Conservation (phyloP, 1,140 invertebrate genomes). For the Drosophila kanapiae region DNA sequence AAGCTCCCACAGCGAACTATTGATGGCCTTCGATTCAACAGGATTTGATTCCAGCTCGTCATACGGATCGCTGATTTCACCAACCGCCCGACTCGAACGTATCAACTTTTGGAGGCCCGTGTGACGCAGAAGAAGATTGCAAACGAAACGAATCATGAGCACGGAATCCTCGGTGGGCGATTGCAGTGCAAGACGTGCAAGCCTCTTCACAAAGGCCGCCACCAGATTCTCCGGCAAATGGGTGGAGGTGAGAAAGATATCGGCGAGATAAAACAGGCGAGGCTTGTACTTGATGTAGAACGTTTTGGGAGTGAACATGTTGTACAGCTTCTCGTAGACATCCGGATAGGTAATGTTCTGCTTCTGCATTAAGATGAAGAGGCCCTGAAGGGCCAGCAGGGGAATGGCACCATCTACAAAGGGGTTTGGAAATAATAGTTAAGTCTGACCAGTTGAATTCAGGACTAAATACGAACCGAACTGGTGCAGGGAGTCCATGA, state of each 20-base stretch:
- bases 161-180: constrained; percentile 93
- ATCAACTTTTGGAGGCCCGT: constrained; percentile 92
- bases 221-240: constrained; percentile 96
- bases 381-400: constrained; percentile 96
- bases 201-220: constrained; percentile 96
- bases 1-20: constrained; percentile 97
- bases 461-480: constrained; percentile 86
- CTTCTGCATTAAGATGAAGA: constrained; percentile 95
- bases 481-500: constrained; percentile 94
- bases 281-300: constrained; percentile 96
- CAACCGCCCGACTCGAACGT: constrained; percentile 87
- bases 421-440: neutral
- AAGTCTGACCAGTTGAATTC: neutral
- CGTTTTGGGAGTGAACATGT: constrained; percentile 95
- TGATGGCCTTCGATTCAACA: constrained; percentile 90
- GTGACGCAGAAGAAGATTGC: constrained; percentile 95
- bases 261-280: constrained; percentile 93
- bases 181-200: constrained; percentile 92
- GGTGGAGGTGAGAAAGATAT: constrained; percentile 96
- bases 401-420: constrained; percentile 92
- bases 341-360: constrained; percentile 98
- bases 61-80: constrained; percentile 90
- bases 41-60: constrained; percentile 93
- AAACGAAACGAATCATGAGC: constrained; percentile 93
- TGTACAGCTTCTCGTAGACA: constrained; percentile 97